Base-by-base conservation (phyloP, 2,113 vertebrate species). In the Gorsachius goisagi region DNA sequence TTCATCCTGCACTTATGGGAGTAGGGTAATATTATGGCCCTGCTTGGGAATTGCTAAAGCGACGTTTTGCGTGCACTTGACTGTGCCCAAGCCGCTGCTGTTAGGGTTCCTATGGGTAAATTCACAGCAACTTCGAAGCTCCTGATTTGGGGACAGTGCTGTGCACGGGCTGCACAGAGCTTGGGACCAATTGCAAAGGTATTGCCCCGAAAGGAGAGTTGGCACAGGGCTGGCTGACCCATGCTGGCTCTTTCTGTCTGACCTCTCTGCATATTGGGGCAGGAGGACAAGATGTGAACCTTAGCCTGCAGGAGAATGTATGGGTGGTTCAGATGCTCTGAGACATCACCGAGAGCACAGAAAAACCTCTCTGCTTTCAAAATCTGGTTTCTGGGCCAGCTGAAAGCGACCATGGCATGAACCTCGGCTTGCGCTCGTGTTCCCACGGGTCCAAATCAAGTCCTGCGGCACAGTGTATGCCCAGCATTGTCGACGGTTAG, bases 111-210 rank as follows among this genome's bases (percentile, higher is more conserved):
- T 22, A 3, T 4, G 50, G 68, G 39, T 9, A 11, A 55, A 35
- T 27, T n/a, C 58, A 26, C 52, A 67, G 72, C 35, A 26, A 6
- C 22, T 21, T 60, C 1, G 0, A 35, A 18, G 39, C 0, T 0
- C 32, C 16, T 55, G 50, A 9, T 2, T 0, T 11, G 1, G 41
- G 50, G n/a, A 26, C 28, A 32, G 44, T 28, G 23, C n/a, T 58
- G 59, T 52, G 16, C 12, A 3, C 17, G 37, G 44, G 47, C 33
- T 33, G 23, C 39, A 2, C 28, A 5, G 50, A 58, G 52, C 58
- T 64, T 12, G 2, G 68, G 14, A 9, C 33, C 27, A 11, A 19
- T 9, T 12, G 20, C 74, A n/a, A 30, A 52, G 26, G 5, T 26
- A 0, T 2, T 59, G 52, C 23, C 28, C n/a, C 3, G 0, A 24